A percentile compares a stretch with the other conserved stretches of the same genome.
These are phyloP conservation scores for Bergia puertoricense DNA, from an alignment of 92 coral and sea anemone species.

Conservation along the genomic window DNA sequence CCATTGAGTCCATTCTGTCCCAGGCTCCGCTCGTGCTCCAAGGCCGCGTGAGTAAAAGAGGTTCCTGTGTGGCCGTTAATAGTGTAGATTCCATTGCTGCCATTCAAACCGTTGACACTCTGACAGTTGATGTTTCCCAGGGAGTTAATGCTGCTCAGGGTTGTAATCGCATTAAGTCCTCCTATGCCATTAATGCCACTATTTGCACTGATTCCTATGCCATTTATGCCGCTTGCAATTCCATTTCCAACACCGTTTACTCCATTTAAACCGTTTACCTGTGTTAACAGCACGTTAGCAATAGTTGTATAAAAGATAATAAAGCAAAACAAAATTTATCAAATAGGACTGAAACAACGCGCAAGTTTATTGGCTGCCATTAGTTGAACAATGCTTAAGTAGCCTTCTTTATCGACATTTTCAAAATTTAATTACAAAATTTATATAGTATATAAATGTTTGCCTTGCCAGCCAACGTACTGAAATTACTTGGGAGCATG, in stretches of 20 bases:
- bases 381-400: too few species aligned
- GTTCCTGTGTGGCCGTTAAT: slow-evolving; percentile 82
- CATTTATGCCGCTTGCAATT: slow-evolving; percentile 87
- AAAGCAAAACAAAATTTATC: too few species aligned
- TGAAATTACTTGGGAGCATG: too few species aligned
- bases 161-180: slow-evolving; percentile 79
- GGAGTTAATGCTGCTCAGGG: slow-evolving; percentile 79
- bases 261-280: slow-evolving; percentile 84
- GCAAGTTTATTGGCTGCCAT: too few species aligned
- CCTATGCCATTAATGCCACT: slow-evolving; percentile 72
- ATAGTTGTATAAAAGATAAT: not conserved
- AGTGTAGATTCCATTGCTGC: slow-evolving; percentile 81
- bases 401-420: too few species aligned
- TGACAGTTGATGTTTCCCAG: slow-evolving; percentile 80
- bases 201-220: slow-evolving; percentile 90
- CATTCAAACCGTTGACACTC: slow-evolving; percentile 76
- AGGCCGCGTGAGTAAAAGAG: slow-evolving; percentile 62
- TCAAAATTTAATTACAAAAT: too few species aligned
- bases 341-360: too few species aligned
- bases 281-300: slow-evolving; percentile 35
- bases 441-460: too few species aligned
- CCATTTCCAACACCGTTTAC: slow-evolving; percentile 87
- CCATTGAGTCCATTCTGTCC: slow-evolving; percentile 73
- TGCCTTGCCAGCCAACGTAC: too few species aligned
- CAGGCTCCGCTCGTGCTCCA: slow-evolving; percentile 74